Evolutionary conservation across 2,888 invertebrate genomes (phyloP).

Genomic region (Clusia tigrina): DNA sequence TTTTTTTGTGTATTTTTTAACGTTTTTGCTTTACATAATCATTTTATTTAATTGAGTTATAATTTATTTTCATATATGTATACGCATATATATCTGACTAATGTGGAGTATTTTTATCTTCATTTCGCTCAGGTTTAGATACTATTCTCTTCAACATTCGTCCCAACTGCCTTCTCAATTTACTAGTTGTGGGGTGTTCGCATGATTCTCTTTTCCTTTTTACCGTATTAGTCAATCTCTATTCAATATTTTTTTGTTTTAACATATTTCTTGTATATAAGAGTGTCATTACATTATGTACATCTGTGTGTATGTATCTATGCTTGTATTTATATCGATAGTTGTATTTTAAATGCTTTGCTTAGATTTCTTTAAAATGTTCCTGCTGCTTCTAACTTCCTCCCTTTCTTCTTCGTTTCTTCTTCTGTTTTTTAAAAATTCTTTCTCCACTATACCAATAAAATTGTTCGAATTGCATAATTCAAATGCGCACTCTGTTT

Average conservation of each 20-base stretch:
- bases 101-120: not conserved
- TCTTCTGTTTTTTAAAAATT: not conserved
- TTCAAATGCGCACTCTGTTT: too few relatives aligned
- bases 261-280: not conserved
- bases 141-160: too few relatives aligned
- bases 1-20: not conserved
- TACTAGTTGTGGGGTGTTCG: not conserved
- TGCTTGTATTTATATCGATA: too few relatives aligned
- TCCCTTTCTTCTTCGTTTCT: not conserved
- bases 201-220: not conserved
- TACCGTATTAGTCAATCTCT: too few relatives aligned
- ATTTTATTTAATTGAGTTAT: not conserved
- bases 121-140: too few relatives aligned
- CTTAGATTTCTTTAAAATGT: not conserved
- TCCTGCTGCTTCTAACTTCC: not conserved
- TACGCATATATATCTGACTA: not conserved
- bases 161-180: too few relatives aligned
- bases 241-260: not conserved
- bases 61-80: conserved; percentile 4
- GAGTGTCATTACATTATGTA: not conserved
- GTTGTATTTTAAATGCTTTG: not conserved
- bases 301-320: not conserved
- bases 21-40: too few relatives aligned
- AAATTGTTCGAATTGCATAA: too few relatives aligned
- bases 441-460: too few relatives aligned